Percentiles rank a stretch among this genome's conserved stretches.
Conservation (phyloP, 2,797 vertebrate genomes). For the Typhlichthys subterraneus region DNA sequence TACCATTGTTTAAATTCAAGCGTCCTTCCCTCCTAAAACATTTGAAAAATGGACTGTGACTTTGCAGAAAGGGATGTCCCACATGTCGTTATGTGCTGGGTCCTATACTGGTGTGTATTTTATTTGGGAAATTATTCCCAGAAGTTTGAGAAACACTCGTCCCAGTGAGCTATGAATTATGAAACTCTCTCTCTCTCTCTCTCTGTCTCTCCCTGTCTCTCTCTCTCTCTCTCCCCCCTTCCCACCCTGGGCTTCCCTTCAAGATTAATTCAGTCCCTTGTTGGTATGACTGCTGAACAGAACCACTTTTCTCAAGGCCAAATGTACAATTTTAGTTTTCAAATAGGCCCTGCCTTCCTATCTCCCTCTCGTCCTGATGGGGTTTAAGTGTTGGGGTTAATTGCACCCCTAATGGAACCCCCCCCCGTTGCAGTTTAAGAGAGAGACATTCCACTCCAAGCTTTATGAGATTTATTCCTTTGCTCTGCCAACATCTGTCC, state of each 20-base stretch:
- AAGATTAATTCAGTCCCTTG: no score
- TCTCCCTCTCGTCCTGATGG: constrained; percentile 45
- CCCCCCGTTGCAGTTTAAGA: constrained; percentile 43
- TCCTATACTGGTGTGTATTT: no score
- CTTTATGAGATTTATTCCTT: constrained; percentile 53
- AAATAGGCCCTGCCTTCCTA: constrained; percentile 12
- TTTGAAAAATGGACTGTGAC: no score
- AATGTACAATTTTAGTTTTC: no score
- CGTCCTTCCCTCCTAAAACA: not conserved
- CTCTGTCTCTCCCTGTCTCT: constrained; percentile 6
- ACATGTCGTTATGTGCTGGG: no score
- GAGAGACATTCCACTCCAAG: constrained; percentile 44
- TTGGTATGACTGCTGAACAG: no score
- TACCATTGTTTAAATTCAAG: not conserved
- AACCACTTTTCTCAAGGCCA: no score
- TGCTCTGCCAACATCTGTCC: constrained; percentile 43
- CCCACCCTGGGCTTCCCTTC: not conserved
- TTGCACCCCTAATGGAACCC: constrained; percentile 60
- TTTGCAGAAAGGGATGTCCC: not conserved
- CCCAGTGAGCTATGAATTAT: no score
- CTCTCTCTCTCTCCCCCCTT: constrained; percentile 3
- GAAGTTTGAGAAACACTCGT: no score
- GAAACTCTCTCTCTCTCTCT: not conserved
- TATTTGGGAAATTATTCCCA: no score
- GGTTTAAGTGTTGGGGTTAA: constrained; percentile 70